A percentile compares a stretch with the other conserved stretches of the same genome.
phyloP scores from a whole-genome alignment of 2,888 invertebrate species.

The Polymixis flavicincta region DNA sequence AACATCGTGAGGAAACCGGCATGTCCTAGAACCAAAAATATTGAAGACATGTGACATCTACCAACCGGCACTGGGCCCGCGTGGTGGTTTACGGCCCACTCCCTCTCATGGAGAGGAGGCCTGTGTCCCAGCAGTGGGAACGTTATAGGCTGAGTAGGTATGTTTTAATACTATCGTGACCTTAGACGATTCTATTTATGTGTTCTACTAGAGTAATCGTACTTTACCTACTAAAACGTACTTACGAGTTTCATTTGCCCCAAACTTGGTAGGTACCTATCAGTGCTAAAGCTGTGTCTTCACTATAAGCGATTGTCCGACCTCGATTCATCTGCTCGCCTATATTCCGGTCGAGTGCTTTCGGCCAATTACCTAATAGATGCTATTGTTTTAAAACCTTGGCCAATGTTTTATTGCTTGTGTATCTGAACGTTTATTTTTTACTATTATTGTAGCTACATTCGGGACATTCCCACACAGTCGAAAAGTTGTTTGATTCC shows the following conservation, averaged over 20 bases:
- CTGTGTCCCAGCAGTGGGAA: too few species aligned
- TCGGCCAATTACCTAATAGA: slow-evolving; percentile 35
- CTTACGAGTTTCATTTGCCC: slow-evolving; percentile 44
- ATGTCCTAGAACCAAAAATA: too few species aligned
- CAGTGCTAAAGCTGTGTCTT: slow-evolving; percentile 26
- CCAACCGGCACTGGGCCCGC: too few species aligned
- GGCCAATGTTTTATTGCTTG: slow-evolving; percentile 39
- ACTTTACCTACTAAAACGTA: slow-evolving; percentile 44
- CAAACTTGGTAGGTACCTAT: slow-evolving; percentile 32
- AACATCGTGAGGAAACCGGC: too few species aligned
- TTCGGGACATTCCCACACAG: slow-evolving; percentile 13
- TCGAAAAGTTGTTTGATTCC: slow-evolving; percentile 10
- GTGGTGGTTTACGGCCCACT: too few species aligned
- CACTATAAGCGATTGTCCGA: slow-evolving; percentile 38
- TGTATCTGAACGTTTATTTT: neutral
- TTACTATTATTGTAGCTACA: neutral
- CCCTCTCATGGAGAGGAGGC: too few species aligned
- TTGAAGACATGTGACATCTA: too few species aligned
- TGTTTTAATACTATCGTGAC: neutral
- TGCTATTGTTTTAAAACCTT: slow-evolving; percentile 54
- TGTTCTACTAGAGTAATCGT: slow-evolving; percentile 19
- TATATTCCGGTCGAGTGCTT: slow-evolving; percentile 32
- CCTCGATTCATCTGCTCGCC: slow-evolving; percentile 23
- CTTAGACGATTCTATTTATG: slow-evolving; percentile 10
- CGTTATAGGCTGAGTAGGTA: too few species aligned